Base-by-base conservation (phyloP, 2,888 invertebrate genomes). In the Capitulum mitella region DNA sequence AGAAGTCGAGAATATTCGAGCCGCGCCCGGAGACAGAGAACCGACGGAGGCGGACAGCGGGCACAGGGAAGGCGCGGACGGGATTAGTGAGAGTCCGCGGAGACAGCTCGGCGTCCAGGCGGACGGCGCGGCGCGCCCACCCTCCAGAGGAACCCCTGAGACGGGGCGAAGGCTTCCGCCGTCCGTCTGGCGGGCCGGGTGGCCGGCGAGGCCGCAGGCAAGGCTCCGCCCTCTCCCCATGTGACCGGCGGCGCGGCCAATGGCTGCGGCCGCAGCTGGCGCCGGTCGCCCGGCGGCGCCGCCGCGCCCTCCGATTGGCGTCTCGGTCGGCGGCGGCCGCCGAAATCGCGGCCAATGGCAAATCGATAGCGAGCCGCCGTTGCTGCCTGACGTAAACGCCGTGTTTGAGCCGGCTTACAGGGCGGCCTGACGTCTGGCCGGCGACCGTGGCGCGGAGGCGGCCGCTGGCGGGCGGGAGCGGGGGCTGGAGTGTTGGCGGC, bases 151-250 rank as follows among this genome's bases (percentile, higher is more conserved):
- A 58, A 58, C 12, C 10, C 1, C 58, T 10, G n/a, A 26, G 12
- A n/a, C 29, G 51, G 3, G 19, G 51, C 12, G 51, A 14, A 3
- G 19, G 16, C 19, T 22, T 3, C 19, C 22, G 8, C 51, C 19
- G 8, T 19, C 51, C 12, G 51, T 51, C 29, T 64, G 32, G 16
- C n/a, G 32, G 1, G 32, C 14, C 34, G 3, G 19, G 10, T 29
- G 32, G 34, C 32, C 32, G 64, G 34, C 26, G 70, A 22, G 22
- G 0, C 29, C 10, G 58, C 29, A 58, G 29, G 10, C 29, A 26
- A n/a, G 37, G 26, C 70, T 70, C 70, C 70, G 70, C 70, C 70
- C 70, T 70, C 70, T 70, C 70, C 70, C 70, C 70, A 70, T 70
- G 70, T 70, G 70, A 70, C 70, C 70, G 70, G 29, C 22, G 22